Conservation (phyloP, 2,113 vertebrate genomes). For the Lamprotornis superbus region DNA sequence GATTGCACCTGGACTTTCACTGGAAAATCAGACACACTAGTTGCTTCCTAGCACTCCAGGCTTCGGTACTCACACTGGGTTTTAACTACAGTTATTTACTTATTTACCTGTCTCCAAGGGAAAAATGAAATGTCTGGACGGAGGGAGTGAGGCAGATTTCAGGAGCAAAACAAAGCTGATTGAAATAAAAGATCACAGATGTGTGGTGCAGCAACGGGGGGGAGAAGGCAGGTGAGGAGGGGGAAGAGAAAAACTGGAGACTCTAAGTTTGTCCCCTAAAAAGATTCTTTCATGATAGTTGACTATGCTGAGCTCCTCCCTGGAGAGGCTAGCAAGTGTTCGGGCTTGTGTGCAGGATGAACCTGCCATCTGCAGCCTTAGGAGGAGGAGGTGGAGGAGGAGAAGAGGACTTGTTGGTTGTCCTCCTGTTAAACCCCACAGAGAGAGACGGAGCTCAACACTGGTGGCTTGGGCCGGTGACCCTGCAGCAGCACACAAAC, state of each 20-base stretch:
- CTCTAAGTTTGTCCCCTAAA: not conserved
- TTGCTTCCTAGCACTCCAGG: slow-evolving; percentile 61
- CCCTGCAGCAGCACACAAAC: not conserved
- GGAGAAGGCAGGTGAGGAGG: not conserved
- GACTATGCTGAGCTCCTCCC: not conserved
- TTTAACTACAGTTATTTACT: slow-evolving; percentile 25
- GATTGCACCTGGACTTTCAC: slow-evolving; percentile 69
- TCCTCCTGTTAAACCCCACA: not conserved
- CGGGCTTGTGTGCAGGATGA: fast-evolving
- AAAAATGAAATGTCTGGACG: slow-evolving; percentile 16
- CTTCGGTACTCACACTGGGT: not conserved
- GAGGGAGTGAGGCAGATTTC: slow-evolving; percentile 26
- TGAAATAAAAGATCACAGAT: not conserved
- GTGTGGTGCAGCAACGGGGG: fast-evolving
- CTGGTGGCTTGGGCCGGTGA: not conserved
- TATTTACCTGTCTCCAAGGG: not conserved
- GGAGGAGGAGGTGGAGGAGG: not conserved
- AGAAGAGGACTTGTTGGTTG: not conserved
- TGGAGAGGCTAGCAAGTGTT: not conserved
- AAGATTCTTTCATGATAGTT: not conserved
- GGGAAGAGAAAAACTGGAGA: not conserved
- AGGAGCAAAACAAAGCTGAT: slow-evolving; percentile 2
- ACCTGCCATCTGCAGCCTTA: not conserved
- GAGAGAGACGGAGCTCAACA: not conserved
- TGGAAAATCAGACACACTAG: slow-evolving; percentile 53